Evolutionary conservation across 2,797 vertebrate genomes (phyloP), one percentile per base, ranked within the genome.

Genomic region (Lepidocolaptes lacrymiger): DNA sequence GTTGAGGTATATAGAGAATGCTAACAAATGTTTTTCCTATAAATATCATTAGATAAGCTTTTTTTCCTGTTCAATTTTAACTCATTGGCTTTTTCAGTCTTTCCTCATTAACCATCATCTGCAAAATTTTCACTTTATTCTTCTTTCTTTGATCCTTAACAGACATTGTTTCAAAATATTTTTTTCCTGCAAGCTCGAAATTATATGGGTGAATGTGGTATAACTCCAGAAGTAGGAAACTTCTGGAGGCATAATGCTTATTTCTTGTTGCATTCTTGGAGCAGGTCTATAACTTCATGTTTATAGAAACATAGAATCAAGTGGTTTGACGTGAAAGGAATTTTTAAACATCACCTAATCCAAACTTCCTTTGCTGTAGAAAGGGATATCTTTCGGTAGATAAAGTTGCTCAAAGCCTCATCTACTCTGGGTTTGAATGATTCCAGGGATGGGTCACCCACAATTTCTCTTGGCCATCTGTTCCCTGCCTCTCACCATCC

Each of bases 341-440:
- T 37, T 6, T 46, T 58, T 75, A 36, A 86, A 75, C 14, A 14
- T 54, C 43, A 75, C 2, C 5, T 46, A 37, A 44, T 30, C 4
- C 11, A n/a, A 18, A 13, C 1, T 2, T 28, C 9, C 20, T 19
- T 36, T 63, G 14, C 19, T 13, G 3, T 5, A 6, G 10, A 18
- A 11, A 63, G 7, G 7, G 19, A 21, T 8, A 48, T 9, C 4
- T 69, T 64, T 17, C 21, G 39, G 27, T 18, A 17, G 19, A 44
- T 10, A 26, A 64, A 8, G 16, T 9, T 88, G 20, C 4, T 18
- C 10, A 49, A 67, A 87, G 4, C 15, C 14, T 51, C 2, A 7
- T 67, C 8, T 20, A 39, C 2, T 12, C 17, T 18, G 10, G 17
- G 9, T 16, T 85, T 46, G 15, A 77, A 55, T 27, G 4, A 4